Evolutionary conservation across 2,797 vertebrate genomes (phyloP), one percentile per base, ranked within the genome.

Genomic region (Acomys russatus): DNA sequence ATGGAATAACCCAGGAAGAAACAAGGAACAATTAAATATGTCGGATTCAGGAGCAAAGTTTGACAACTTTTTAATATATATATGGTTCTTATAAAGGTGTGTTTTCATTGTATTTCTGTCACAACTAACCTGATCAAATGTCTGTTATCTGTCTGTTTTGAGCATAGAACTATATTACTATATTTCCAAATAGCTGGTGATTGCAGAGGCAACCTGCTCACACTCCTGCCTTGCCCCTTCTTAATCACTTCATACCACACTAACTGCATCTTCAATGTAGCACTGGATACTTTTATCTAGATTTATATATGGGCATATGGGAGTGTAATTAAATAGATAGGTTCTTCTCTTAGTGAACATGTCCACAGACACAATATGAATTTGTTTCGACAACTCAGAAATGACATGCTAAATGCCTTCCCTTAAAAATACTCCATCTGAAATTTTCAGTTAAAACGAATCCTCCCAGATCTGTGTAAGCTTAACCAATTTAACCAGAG

Each of bases 331-430:
- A 84, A 91, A 59, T 33, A 93, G 89, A 68, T 38, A 63, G 44
- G 0, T 17, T 95, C 83, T 95, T 97, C 38, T 73, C 9, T 91
- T 33, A 83, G 63, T 33, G 73, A 94, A 85, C 44, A 73, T 59
- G 44, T 61, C n/a, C 25, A 14, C 38, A 84, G 90, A 73, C 33
- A 33, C 89, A 66, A 90, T 59, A 71, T 23, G 12, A 38, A 12
- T 76, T 94, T 96, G 77, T 91, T 97, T 88, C 93, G 85, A 91
- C 59, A 89, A 88, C n/a, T 92, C 82, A 79, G 25, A 94, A 92
- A 91, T 94, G 70, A 73, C 49, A 93, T 25, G 28, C 8, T 94
- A 84, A 91, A 56, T 93, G 70, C 54, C 9, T 78, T 94, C 12
- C 54, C 54, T 96, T 77, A 96, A 28, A 64, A 92, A 89, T 44